Percentiles rank a stretch among this genome's conserved stretches.
phyloP scores from a whole-genome alignment of 2,113 vertebrate genomes.

The Rafetus swinhoei region DNA sequence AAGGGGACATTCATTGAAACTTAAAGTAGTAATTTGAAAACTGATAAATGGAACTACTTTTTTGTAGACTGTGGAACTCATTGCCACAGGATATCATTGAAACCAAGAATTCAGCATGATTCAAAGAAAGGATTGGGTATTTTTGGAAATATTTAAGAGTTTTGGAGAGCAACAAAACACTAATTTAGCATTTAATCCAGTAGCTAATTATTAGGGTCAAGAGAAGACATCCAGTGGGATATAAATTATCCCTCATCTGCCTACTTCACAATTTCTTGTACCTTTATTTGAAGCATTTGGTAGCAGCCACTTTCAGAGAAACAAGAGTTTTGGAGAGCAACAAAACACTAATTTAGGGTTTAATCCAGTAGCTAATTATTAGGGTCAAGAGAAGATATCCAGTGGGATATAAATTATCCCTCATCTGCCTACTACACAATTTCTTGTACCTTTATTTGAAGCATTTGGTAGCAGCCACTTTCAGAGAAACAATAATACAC shows the following conservation, averaged over 20 bases:
- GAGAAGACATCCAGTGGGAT: neutral
- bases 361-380: neutral
- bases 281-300: neutral
- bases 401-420: neutral
- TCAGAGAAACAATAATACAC: neutral
- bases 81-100: neutral
- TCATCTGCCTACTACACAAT: neutral
- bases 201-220: neutral
- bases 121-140: neutral
- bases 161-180: neutral
- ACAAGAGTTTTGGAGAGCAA: neutral
- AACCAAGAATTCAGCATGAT: neutral
- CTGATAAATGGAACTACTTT: neutral
- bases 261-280: rapidly evolving
- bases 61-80: neutral
- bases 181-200: neutral
- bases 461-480: neutral
- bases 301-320: neutral
- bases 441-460: neutral
- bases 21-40: neutral
- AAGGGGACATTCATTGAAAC: neutral
- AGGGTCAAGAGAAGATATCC: neutral
- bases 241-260: neutral
- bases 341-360: neutral
- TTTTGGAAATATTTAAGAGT: neutral